Evolutionary conservation across 2,888 invertebrate genomes (phyloP), one percentile per base, ranked within the genome.

Genomic region (Hoplodrina blanda): DNA sequence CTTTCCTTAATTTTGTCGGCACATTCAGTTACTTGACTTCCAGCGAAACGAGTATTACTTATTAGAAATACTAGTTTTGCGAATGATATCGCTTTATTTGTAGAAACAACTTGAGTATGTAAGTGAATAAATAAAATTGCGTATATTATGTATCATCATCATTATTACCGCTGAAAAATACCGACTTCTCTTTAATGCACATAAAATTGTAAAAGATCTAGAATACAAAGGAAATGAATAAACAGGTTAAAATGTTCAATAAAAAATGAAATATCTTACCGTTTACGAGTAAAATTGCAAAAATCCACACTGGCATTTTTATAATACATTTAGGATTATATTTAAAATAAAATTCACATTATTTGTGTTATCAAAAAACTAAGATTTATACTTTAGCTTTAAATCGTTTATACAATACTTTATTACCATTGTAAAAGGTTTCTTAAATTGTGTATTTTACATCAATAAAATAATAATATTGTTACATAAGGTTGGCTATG

Each of bases 251-350:
- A 5, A 52, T 8, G 6, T 13, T 15, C 11, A 50, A 6, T n/a
- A 25, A 0, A 25, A 20, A 44, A 44, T 8, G 0, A 41, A 20
- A 33, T 64, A 5, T 53, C 77, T 81, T 66, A 80, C 81, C 80
- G 5, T 20, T 44, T 54, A 80, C 17, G 30, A 80, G 30, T 19
- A 65, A 60, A 60, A 55, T 49, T 19, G 37, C 33, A n/a, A 74
- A 46, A 5, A 65, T 37, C 74, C 67, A 74, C n/a, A 62, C 8
- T 30, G 77, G 56, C 78, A 80, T 79, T 73, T 61, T 69, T 30
- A 52, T 8, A 52, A 33, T n/a, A 59, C 61, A 20, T 11, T 54
- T 41, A 30, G 37, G 54, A 33, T 30, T 52, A 41, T 33, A 65
- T 13, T 37, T 49, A 19, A 57, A 64, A 56, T 41, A 53, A 62